phyloP scores from a whole-genome alignment of 2,113 vertebrate species.

The Anseranas semipalmata region DNA sequence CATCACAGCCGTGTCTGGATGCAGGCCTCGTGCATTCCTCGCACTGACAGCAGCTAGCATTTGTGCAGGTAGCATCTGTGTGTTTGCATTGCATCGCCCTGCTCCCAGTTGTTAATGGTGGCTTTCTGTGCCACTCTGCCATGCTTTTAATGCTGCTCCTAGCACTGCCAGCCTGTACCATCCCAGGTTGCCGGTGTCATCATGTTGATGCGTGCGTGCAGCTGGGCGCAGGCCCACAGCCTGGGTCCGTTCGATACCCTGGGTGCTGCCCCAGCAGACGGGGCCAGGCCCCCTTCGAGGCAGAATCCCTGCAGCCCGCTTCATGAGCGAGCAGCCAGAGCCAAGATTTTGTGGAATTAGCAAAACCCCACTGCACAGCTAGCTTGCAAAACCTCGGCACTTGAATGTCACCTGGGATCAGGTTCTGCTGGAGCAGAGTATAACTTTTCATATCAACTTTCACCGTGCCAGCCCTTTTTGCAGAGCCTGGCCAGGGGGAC shows the following conservation, averaged over 20 bases:
- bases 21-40: neutral
- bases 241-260: accelerated
- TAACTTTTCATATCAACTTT: constrained; percentile 31
- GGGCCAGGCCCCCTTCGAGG: accelerated
- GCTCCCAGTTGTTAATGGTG: accelerated
- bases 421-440: constrained; percentile 49
- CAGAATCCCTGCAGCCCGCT: neutral
- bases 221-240: neutral
- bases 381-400: constrained; percentile 42
- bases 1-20: neutral
- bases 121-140: neutral
- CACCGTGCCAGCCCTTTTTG: neutral
- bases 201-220: too few species aligned
- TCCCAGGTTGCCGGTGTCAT: neutral
- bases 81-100: neutral
- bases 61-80: neutral
- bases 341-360: neutral
- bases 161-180: neutral
- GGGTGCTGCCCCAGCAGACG: neutral
- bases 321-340: accelerated
- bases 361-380: neutral
- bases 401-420: neutral
- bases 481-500: neutral
- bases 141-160: accelerated
- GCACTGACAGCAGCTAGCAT: neutral